Base-by-base conservation (phyloP, 2,797 vertebrate genomes). In the Huso huso region DNA sequence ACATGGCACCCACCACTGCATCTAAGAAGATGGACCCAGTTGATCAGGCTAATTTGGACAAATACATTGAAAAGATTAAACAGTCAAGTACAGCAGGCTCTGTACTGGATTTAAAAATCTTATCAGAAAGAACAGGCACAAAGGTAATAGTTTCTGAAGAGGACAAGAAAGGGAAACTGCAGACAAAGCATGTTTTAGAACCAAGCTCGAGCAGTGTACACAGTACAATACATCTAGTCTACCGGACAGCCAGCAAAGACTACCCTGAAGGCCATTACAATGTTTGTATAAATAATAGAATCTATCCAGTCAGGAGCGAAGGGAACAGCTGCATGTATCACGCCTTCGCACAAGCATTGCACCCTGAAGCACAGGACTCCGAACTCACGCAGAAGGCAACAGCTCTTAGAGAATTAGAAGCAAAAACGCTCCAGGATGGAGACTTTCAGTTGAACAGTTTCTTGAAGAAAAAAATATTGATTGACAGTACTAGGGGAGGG, bases 191-290 rank as follows among this genome's bases (percentile, higher is more conserved):
- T 23, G 62, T 64, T 57, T 3, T 71, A 11, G 55, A 65, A 48
- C 70, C 70, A 3, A 58, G 7, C 7, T 37, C 62, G 10, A 51
- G 55, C 10, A 12, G 12, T 67, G 63, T 65, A 3, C 51, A 6
- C 2, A 3, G 73, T 68, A 76, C 71, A 8, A 73, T 81, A 64
- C 70, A 68, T 13, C 65, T 81, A 64, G 63, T 81, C 55, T 77
- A 79, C 6, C 15, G 48, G 70, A 75, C 58, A 60, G 60, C 59
- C 48, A 66, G 65, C 48, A 57, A 60, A 7, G 55, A 60, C 7
- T 60, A 15, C 57, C 65, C 65, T 49, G 12, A 66, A 49, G 65
- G 55, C 48, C 65, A 66, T 9, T 66, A 60, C 15, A 37, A 66
- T 8, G 1, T 0, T n/a, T 59, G 11, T 6, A 60, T 12, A 49